Evolutionary conservation across 2,888 invertebrate genomes (phyloP), one percentile per base, ranked within the genome.

Genomic region (Chironomus riparius): DNA sequence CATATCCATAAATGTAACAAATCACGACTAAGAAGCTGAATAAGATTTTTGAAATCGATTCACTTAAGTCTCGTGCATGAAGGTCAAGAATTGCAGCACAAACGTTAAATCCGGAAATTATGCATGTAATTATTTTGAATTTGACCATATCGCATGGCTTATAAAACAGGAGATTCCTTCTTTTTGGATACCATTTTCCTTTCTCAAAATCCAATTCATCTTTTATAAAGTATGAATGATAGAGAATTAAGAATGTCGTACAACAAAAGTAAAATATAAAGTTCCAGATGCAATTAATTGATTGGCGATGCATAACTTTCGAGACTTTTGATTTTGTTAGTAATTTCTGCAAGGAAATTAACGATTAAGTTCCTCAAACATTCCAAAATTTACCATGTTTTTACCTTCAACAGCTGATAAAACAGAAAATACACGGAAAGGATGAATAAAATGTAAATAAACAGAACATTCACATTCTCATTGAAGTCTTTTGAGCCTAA

Each of bases 51-150:
- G 82, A 82, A 13, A 80, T 81, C 2, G 83, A 81, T 77, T 84
- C 83, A 76, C 82, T 78, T 70, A 81, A 80, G 76, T 84, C 84
- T 0, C 81, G 79, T 77, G 82, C 82, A 75, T 81, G 81, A 12
- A 81, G 80, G 77, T 84, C 84, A 77, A 83, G 77, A 78, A 84
- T 80, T 6, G 83, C 82, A 3, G 82, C 82, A 77, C 83, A 82
- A 70, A 83, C 71, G 77, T 83, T 82, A 77, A 84, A 84, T 3
- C 83, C 82, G 4, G 83, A 82, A 2, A 84, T 82, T 71, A 84
- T 81, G 68, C 83, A 76, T 18, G 69, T 48, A 15, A 76, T n/a
- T 4, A 76, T 76, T 69, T 76, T 76, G 18, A 76, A 76, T 28
- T 69, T 76, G 7, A 76, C 12, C 28, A 47, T 24, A n/a, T 76